Base-by-base conservation (phyloP, 2,113 vertebrate species). In the Misgurnus mizolepis region DNA sequence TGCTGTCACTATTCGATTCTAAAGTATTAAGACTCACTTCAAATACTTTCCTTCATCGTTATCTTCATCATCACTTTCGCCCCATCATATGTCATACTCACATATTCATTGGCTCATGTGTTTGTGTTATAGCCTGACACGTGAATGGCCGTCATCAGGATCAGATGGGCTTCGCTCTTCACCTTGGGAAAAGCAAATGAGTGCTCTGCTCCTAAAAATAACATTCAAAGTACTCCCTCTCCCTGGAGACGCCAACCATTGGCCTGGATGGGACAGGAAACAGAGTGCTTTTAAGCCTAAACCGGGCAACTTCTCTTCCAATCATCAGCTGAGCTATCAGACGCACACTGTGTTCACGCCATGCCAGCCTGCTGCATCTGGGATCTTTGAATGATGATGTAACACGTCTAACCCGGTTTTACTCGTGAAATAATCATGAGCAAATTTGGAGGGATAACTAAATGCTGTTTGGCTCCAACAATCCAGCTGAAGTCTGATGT, bases 131-230 rank as follows among this genome's bases (percentile, higher is more conserved):
- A 65, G 58, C 60, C 79, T 47, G 61, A 76, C 74, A 66, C 82
- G 61, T 61, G 79, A 43, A 73, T 49, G 40, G 39, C 66, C 62
- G 41, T 50, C 85, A 76, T 84, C 81, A 67, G 79, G 84, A 86
- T 90, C 86, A 85, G 81, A 86, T 89, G 87, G 79, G 84, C 82
- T 66, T 60, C 78, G 82, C 78, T 72, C 86, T 82, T 87, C 86
- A 90, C 83, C 88, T 89, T 79, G 83, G 85, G 86, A 88, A 83
- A 72, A 9, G 76, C 80, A 86, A 49, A 89, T 83, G 64, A 90
- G 88, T 88, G 81, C 89, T 87, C 87, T 75, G 68, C 77, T 79
- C 68, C 90, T 91, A 90, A 91, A 91, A 90, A 89, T 90, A 90
- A 81, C 82, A 83, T 75, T 68, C 17, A 84, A 87, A 88, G 84